These are phyloP conservation scores for Ptychochromis oligacanthus DNA, from an alignment of 2,113 vertebrate genomes.

Conservation along the genomic window DNA sequence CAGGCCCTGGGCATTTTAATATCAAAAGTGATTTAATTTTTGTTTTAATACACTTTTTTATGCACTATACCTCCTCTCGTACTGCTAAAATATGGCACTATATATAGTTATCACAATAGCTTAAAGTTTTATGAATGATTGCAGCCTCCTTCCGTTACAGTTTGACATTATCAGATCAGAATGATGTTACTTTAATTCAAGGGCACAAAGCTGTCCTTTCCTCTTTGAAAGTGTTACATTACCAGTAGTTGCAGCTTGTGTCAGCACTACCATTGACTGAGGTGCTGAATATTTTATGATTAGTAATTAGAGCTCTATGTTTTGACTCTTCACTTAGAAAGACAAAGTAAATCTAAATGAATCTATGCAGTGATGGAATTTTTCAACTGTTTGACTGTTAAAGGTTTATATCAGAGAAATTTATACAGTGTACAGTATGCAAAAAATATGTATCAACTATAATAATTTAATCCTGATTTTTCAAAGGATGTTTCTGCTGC, in stretches of 20 bases:
- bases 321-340: neutral
- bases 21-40: neutral
- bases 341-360: neutral
- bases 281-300: constrained; percentile 65
- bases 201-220: neutral
- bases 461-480: no score
- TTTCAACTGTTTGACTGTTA: neutral
- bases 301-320: constrained; percentile 26
- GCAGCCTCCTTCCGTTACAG: neutral
- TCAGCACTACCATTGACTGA: constrained; percentile 45
- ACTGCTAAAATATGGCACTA: accelerated
- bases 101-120: neutral
- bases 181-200: constrained; percentile 18
- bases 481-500: neutral
- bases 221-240: neutral
- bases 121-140: neutral
- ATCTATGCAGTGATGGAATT: neutral
- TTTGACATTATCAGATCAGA: neutral
- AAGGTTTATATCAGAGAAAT: neutral
- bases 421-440: neutral
- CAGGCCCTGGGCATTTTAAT: neutral
- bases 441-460: neutral
- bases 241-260: constrained; percentile 3
- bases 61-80: neutral
- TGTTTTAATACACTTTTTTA: neutral